A percentile compares a stretch with the other conserved stretches of the same genome.
These are phyloP conservation scores for Emberiza fucata DNA, from an alignment of 2,113 vertebrate species.

Conservation along the genomic window DNA sequence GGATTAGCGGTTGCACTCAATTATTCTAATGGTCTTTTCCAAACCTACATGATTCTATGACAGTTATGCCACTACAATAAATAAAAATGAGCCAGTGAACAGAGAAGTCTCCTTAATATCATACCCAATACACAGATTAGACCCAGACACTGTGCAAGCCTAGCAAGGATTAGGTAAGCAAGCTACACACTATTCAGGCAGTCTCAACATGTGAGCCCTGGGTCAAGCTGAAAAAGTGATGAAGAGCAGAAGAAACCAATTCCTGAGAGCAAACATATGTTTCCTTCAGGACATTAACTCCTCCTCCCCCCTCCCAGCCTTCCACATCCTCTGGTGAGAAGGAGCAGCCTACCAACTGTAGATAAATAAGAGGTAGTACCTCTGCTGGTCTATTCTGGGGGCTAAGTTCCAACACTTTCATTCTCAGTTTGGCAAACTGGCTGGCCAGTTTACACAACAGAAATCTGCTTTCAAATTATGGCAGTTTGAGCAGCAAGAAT, in stretches of 20 bases:
- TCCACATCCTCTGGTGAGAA: not conserved
- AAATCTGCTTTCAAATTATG: slow-evolving; percentile 54
- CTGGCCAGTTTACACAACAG: not conserved
- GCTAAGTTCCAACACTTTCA: not conserved
- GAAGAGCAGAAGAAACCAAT: slow-evolving; percentile 4
- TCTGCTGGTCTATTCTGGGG: not conserved
- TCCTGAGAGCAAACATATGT: not conserved
- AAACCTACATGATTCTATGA: not conserved
- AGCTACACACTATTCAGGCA: not conserved
- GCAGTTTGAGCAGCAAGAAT: not conserved
- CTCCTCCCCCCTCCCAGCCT: not conserved
- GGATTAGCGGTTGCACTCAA: not conserved
- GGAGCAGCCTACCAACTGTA: not conserved
- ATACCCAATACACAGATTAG: not conserved
- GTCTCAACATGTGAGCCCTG: rapidly evolving
- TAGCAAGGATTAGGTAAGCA: not conserved
- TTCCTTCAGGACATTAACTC: not conserved
- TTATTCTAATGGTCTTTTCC: not conserved
- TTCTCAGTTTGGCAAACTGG: not conserved
- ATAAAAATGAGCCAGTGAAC: not conserved
- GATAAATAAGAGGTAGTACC: not conserved
- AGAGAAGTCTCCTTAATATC: not conserved
- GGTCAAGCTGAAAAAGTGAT: not conserved
- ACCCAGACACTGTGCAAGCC: not conserved
- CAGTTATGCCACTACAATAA: not conserved